phyloP scores from a whole-genome alignment of 2,113 vertebrate genomes.

The Gnathonemus echidnorhynchus region DNA sequence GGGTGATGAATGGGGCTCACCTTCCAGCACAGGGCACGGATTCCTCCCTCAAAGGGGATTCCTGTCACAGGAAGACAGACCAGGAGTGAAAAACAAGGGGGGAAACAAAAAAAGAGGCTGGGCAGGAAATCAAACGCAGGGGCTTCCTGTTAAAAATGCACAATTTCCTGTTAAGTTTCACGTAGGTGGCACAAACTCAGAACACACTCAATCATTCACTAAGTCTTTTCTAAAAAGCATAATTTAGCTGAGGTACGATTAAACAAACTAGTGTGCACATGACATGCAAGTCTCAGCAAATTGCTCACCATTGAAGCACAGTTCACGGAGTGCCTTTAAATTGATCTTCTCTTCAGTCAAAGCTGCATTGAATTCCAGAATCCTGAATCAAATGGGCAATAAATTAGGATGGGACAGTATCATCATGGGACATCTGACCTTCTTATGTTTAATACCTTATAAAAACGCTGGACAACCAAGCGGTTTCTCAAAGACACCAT shows the following conservation, averaged over 20 bases:
- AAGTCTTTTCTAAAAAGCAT: not conserved
- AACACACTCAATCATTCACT: not conserved
- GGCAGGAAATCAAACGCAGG: not conserved
- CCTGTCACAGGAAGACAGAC: constrained; percentile 54
- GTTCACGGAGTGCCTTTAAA: constrained; percentile 70
- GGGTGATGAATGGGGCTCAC: constrained; percentile 53
- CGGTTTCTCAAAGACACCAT: not conserved
- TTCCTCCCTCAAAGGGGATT: constrained; percentile 89
- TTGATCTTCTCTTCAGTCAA: constrained; percentile 73
- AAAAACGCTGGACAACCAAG: not conserved
- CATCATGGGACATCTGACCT: not conserved
- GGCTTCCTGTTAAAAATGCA: not conserved
- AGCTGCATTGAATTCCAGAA: constrained; percentile 83
- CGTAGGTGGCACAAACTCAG: not conserved
- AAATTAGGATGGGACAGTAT: not conserved
- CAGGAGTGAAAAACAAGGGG: not conserved
- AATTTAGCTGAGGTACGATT: not conserved
- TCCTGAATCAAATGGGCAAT: constrained; percentile 54
- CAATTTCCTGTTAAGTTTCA: not conserved
- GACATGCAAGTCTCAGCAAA: not conserved
- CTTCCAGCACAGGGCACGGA: constrained; percentile 93
- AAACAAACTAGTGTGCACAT: not conserved
- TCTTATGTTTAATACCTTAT: not conserved
- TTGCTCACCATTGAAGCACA: constrained; percentile 83
- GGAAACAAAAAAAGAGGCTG: not conserved